Evolutionary conservation across 2,888 invertebrate species (phyloP).

Genomic region (Eilema sororculum): DNA sequence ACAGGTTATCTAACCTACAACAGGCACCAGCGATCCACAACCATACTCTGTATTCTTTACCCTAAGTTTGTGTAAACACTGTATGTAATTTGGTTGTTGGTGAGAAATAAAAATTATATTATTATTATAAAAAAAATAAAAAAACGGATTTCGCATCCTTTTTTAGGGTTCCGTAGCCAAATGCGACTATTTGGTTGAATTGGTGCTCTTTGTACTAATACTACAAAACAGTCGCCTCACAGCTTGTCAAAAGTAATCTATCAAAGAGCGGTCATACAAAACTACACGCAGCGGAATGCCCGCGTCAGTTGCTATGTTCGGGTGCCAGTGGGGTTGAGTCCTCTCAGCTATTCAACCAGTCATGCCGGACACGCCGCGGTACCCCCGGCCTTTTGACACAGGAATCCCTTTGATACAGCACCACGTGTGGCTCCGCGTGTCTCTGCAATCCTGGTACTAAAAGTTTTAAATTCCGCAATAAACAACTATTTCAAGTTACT

Average conservation of each 20-base stretch:
- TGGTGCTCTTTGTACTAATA: slow-evolving; percentile 13
- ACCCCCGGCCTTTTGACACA: slow-evolving; percentile 41
- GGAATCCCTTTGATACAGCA: slow-evolving; percentile 37
- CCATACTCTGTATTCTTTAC: too few species aligned
- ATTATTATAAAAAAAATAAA: too few species aligned
- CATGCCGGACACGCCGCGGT: slow-evolving; percentile 40
- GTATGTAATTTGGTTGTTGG: too few species aligned
- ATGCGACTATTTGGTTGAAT: too few species aligned
- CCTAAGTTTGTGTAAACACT: too few species aligned
- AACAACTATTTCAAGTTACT: slow-evolving; percentile 15
- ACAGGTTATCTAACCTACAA: too few species aligned
- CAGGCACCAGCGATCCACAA: too few species aligned
- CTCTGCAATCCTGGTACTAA: slow-evolving; percentile 23
- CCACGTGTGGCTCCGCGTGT: slow-evolving; percentile 20
- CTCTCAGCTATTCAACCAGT: slow-evolving; percentile 42
- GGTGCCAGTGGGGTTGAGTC: slow-evolving; percentile 20
- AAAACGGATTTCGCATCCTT: too few species aligned
- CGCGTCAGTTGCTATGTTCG: slow-evolving; percentile 21
- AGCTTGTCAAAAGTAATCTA: slow-evolving; percentile 8
- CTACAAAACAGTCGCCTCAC: slow-evolving; percentile 27
- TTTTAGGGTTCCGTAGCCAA: too few species aligned
- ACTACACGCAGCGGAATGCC: slow-evolving; percentile 20
- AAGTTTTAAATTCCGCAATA: slow-evolving; percentile 29
- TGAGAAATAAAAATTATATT: too few species aligned
- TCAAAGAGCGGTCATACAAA: slow-evolving; percentile 27